Evolutionary conservation across 2,888 invertebrate species (phyloP), one percentile per base, ranked within the genome.

Genomic region (Laothoe populi): DNA sequence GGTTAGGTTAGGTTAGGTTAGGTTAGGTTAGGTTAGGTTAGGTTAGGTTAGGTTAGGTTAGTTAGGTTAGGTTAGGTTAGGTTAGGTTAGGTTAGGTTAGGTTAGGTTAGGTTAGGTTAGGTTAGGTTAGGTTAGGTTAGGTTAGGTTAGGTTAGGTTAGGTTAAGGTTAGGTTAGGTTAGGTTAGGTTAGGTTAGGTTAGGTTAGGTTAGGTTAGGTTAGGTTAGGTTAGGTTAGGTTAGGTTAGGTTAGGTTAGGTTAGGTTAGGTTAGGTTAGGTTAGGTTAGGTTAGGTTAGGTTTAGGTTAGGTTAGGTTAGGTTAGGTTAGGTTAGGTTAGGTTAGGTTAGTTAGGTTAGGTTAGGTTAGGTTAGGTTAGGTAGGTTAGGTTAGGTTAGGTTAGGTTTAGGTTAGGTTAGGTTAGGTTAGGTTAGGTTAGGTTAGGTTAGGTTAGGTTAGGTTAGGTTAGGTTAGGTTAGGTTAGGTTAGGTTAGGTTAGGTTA

Each of bases 201-300:
- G 63, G 65, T 64, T 67, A 66, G 66, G 66, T 66, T 69, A 65
- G 65, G 69, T 65, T 66, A 64, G 65, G 66, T 66, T 66, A 63
- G 64, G 66, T 65, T 68, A 64, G 65, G 66, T 66, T 66, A 66
- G 65, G 68, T 66, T 66, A 64, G 64, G 68, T 66, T 66, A 64
- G 65, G 69, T 66, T 69, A 65, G 65, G 68, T 66, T 66, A 65
- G 66, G 66, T 67, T 67, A 65, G 66, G 66, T 65, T 65, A 60
- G 62, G 63, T 62, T 62, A 59, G 64, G 63, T 63, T 63, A 63
- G 63, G 63, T 63, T 63, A 62, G 63, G 63, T 63, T 63, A 61
- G 61, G 61, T 61, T 61, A 61, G 61, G 61, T 61, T 61, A 61
- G 61, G 61, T 61, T 61, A 61, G 61, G 62, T 57, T 63, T 59